Percentiles rank a stretch among this genome's conserved stretches.
Evolutionary conservation across 2,113 vertebrate species (phyloP).

Genomic region (Clarias gariepinus): DNA sequence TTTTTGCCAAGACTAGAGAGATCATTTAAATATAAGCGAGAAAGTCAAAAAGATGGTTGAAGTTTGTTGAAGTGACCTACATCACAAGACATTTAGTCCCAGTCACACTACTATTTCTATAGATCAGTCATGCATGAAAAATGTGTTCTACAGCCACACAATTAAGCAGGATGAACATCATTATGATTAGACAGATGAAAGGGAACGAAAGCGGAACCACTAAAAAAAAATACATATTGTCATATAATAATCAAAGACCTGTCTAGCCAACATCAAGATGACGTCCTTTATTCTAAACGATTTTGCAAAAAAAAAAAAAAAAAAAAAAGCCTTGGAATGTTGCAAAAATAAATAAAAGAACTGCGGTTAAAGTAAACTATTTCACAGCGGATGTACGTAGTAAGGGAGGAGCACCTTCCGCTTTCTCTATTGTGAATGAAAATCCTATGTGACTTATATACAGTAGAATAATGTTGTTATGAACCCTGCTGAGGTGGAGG

Average conservation of each 20-base stretch:
- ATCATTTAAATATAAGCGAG: neutral
- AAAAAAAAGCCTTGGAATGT: neutral
- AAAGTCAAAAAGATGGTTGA: neutral
- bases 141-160: neutral
- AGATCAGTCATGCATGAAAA: neutral
- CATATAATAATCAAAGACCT: neutral
- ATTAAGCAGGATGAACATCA: neutral
- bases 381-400: constrained; percentile 32
- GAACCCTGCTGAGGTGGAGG: constrained; percentile 45
- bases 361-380: constrained; percentile 11
- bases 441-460: constrained; percentile 16
- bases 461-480: constrained; percentile 34
- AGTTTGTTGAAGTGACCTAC: neutral
- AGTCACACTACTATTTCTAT: neutral
- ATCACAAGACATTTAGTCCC: constrained; percentile 7
- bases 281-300: neutral
- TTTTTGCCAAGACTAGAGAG: neutral
- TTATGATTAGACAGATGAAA: neutral
- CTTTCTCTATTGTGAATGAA: constrained; percentile 46
- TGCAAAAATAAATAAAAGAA: neutral
- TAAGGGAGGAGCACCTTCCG: constrained; percentile 26
- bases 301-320: neutral
- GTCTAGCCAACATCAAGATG: neutral
- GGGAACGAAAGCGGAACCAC: neutral
- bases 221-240: neutral